Percentiles rank a stretch among this genome's conserved stretches.
Conservation (phyloP, 30 jellyfish, hydroid and myxozoan genomes). For the Clytia hemisphaerica region DNA sequence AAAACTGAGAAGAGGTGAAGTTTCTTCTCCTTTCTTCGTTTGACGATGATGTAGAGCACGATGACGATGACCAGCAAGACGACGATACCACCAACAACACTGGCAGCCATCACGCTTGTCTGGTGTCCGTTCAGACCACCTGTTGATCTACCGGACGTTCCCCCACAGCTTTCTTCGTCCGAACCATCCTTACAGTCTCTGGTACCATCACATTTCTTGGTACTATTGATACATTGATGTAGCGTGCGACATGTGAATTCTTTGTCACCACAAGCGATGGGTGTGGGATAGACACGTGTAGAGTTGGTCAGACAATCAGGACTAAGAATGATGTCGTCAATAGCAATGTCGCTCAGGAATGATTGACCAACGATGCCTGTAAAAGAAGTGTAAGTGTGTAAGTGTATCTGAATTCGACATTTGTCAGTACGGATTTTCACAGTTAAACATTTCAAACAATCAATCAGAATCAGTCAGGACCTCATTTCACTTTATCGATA, state of each 20-base stretch:
- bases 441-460: no score
- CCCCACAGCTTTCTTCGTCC: conserved; percentile 71
- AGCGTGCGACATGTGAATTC: conserved; percentile 53
- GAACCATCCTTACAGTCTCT: conserved; percentile 83
- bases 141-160: conserved; percentile 39
- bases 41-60: conserved; percentile 72
- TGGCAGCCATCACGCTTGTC: conserved; percentile 88
- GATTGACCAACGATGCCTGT: conserved; percentile 59
- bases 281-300: conserved; percentile 85
- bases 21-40: conserved; percentile 90
- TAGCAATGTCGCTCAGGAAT: conserved; percentile 89
- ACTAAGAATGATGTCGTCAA: conserved; percentile 81
- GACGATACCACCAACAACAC: conserved; percentile 79
- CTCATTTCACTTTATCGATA: no score
- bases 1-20: conserved; percentile 91
- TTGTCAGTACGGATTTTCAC: no score
- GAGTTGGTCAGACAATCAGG: conserved; percentile 96
- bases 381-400: background rate
- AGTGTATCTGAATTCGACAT: no score
- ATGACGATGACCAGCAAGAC: conserved; percentile 58
- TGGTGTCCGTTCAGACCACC: conserved; percentile 37
- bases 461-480: no score
- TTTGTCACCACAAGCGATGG: conserved; percentile 60
- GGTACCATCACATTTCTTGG: conserved; percentile 54
- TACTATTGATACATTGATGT: conserved; percentile 43